These are phyloP conservation scores for Cebidichthys violaceus DNA, from an alignment of 2,113 vertebrate species.

Conservation along the genomic window DNA sequence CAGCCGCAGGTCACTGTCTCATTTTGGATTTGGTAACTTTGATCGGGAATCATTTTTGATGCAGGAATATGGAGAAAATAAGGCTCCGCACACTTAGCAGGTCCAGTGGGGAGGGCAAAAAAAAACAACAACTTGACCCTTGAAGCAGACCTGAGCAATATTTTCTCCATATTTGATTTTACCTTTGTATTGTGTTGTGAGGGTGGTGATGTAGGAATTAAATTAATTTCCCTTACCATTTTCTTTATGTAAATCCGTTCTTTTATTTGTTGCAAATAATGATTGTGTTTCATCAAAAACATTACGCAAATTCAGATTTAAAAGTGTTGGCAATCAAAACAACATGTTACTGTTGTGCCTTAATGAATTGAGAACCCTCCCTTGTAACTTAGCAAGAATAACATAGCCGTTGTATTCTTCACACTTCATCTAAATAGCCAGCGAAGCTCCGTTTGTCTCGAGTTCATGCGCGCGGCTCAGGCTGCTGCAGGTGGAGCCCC, in stretches of 20 bases:
- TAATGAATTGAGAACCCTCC: not conserved
- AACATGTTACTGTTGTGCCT: not conserved
- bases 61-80: not conserved
- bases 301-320: not conserved
- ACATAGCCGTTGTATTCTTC: not conserved
- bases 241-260: not conserved
- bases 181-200: not conserved
- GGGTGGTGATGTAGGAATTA: not conserved
- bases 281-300: not conserved
- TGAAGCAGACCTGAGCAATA: no score
- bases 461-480: slow-evolving; percentile 33
- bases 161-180: no score
- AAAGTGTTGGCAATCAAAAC: not conserved
- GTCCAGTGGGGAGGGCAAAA: no score
- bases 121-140: not conserved
- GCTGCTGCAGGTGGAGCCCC: slow-evolving; percentile 64
- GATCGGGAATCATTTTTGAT: slow-evolving; percentile 6
- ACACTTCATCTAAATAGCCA: not conserved
- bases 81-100: not conserved
- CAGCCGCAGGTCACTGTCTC: not conserved
- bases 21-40: not conserved
- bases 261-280: not conserved
- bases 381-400: not conserved
- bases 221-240: not conserved
- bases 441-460: slow-evolving; percentile 22